Conservation (phyloP, 2,888 invertebrate species). For the Agrenia bidenticulata region DNA sequence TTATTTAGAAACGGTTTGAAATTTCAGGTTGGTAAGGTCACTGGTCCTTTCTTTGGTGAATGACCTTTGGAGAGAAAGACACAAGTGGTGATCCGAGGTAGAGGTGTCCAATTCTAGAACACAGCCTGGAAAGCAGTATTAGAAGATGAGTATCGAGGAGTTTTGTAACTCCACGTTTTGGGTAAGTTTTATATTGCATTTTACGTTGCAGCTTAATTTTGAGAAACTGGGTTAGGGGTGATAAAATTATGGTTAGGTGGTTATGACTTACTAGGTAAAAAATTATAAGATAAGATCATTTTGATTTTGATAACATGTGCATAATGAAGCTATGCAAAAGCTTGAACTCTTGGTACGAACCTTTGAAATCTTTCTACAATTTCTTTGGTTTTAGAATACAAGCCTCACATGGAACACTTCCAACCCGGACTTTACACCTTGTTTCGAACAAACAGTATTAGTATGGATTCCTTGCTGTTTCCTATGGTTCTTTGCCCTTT, state of each 20-base stretch:
- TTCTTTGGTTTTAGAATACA: slow-evolving; percentile 67
- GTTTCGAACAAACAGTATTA: slow-evolving; percentile 60
- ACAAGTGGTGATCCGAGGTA: no score
- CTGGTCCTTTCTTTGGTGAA: no score
- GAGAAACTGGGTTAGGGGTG: neutral
- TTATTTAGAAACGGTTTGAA: no score
- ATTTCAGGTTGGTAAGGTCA: no score
- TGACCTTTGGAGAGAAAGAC: no score
- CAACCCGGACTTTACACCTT: slow-evolving; percentile 59
- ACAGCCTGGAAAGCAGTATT: neutral
- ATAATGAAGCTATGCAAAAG: no score
- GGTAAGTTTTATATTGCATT: no score
- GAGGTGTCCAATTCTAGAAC: no score
- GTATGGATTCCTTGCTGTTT: slow-evolving; percentile 60
- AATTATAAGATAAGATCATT: neutral
- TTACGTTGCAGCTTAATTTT: no score
- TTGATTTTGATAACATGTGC: no score
- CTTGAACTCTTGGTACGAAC: no score
- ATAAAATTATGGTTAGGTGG: neutral
- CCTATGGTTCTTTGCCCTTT: slow-evolving; percentile 49
- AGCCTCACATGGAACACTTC: slow-evolving; percentile 80
- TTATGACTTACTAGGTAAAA: neutral
- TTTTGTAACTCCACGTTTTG: slow-evolving; percentile 29
- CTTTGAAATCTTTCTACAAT: neutral
- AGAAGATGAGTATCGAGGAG: slow-evolving; percentile 6